phyloP scores from a whole-genome alignment of 2,888 invertebrate genomes.

The Sinotaia quadrata region DNA sequence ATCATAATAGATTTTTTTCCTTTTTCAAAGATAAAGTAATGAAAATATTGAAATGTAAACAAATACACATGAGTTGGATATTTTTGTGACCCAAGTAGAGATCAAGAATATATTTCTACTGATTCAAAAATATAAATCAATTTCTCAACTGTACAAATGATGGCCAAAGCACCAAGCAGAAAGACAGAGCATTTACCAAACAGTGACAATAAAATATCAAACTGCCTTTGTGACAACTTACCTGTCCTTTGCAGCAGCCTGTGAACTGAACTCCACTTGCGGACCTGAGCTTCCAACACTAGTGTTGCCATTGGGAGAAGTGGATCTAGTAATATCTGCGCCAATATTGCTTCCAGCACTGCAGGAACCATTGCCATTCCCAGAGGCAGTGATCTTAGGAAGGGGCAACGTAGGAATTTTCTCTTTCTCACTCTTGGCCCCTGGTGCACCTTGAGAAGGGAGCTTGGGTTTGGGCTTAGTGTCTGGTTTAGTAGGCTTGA shows the following conservation, averaged over 20 bases:
- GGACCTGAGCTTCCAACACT: slow-evolving; percentile 30
- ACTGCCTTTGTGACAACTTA: slow-evolving; percentile 11
- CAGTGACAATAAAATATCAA: background rate
- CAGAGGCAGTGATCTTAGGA: background rate
- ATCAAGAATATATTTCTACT: too few relatives aligned
- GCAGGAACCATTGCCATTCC: background rate
- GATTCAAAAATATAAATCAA: too few relatives aligned
- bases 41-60: too few relatives aligned
- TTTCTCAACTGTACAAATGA: too few relatives aligned
- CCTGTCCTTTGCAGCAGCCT: slow-evolving; percentile 39
- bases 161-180: too few relatives aligned
- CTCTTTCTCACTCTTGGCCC: slow-evolving; percentile 19
- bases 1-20: too few relatives aligned
- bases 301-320: slow-evolving; percentile 26
- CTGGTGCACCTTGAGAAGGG: too few relatives aligned
- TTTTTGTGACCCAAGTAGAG: too few relatives aligned
- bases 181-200: slow-evolving; percentile 2
- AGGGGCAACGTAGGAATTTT: too few relatives aligned
- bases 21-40: too few relatives aligned
- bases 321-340: background rate
- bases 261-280: slow-evolving; percentile 43
- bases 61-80: too few relatives aligned
- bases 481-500: slow-evolving; percentile 28
- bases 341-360: background rate
- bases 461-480: background rate